Evolutionary conservation across 2,888 invertebrate species (phyloP), one percentile per base, ranked within the genome.

Genomic region (Sericinus montela): DNA sequence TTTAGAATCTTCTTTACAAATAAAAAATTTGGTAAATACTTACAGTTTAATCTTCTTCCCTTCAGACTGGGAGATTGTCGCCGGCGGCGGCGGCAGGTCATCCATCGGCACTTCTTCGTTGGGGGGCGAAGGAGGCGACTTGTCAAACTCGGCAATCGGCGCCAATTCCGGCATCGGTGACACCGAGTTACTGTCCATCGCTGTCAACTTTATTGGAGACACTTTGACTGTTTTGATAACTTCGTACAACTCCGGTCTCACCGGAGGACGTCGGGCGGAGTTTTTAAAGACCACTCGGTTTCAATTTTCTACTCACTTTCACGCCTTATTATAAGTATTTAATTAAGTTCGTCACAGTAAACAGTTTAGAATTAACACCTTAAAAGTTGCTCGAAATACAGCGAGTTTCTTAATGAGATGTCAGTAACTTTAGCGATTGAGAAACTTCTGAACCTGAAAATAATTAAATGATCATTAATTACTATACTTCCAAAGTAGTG

Each of bases 81-180:
- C 90, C 3, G 91, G 92, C 7, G 92, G 92, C 32, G 92, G 91
- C 11, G 92, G 92, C 57, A 92, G 76, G 63, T 92, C 92, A 55
- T 92, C 92, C 90, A 92, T 91, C 0, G 92, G 91, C 47, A 92
- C 87, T 63, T 89, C 90, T 58, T 90, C 90, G 59, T 90, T 90
- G 28, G 92, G 92, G 30, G 92, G 92, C 57, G 92, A 92, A 6
- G 92, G 92, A 28, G 92, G 92, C 7, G 92, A 92, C 80, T 92
- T 92, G 70, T 93, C 93, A 67, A 93, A 93, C 82, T 93, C 93
- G 41, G 93, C 92, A 57, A 93, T 93, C 25, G 93, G 93, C 48
- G 93, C 93, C 73, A 92, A 74, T 64, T 91, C 91, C 57, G 92
- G 92, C 92, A 92, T 91, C 55, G 92, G 92, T 13, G 92, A 92